Conservation (phyloP, 2,113 vertebrate species). For the Calyptommatus sinebrachiatus region DNA sequence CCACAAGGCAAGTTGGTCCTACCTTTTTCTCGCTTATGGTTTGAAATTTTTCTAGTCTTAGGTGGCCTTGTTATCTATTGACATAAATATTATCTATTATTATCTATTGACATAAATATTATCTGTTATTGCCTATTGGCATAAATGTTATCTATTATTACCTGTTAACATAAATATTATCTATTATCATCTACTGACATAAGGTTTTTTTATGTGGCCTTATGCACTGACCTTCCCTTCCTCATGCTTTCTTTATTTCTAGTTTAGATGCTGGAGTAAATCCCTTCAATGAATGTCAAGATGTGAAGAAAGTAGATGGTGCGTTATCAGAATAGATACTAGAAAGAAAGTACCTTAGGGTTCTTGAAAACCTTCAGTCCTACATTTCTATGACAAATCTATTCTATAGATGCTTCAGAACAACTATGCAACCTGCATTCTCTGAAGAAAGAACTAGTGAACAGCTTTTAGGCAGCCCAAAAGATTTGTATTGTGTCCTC, state of each 20-base stretch:
- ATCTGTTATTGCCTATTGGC: too few relatives aligned
- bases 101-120: too few relatives aligned
- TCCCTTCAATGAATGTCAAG: neutral
- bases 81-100: too few relatives aligned
- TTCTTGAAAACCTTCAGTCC: neutral
- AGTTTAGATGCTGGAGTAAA: neutral
- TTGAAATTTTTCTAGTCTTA: too few relatives aligned
- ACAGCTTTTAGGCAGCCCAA: neutral
- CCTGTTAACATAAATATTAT: too few relatives aligned
- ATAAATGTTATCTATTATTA: too few relatives aligned
- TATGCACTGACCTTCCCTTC: too few relatives aligned
- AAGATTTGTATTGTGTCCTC: neutral
- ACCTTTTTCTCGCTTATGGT: too few relatives aligned
- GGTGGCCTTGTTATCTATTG: too few relatives aligned
- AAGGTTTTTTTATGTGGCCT: too few relatives aligned
- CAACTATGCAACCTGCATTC: neutral
- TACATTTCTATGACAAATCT: neutral
- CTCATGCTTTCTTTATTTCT: neutral
- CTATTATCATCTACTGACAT: too few relatives aligned
- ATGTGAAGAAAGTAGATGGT: neutral
- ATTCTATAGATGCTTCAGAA: slow-evolving; percentile 3
- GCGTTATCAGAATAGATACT: neutral
- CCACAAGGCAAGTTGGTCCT: too few relatives aligned
- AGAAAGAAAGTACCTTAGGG: neutral
- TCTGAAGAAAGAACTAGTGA: neutral